Percentiles rank a stretch among this genome's conserved stretches.
phyloP scores from a whole-genome alignment of 2,888 invertebrate species.

The Epirrita christyi region DNA sequence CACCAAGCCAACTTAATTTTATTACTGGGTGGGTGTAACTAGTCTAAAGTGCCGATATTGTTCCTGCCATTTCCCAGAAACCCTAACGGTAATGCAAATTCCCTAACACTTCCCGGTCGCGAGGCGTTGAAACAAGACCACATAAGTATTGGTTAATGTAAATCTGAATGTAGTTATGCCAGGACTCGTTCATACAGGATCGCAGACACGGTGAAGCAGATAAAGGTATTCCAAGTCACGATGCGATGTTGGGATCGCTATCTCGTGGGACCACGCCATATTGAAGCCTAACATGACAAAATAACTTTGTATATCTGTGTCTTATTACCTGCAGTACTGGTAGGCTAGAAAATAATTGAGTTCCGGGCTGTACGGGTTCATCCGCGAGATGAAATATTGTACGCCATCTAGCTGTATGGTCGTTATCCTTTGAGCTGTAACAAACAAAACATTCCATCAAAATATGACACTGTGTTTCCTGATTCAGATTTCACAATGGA shows the following conservation, averaged over 20 bases:
- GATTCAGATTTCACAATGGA: conserved; percentile 14
- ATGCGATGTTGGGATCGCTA: conserved; percentile 58
- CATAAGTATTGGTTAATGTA: conserved; percentile 64
- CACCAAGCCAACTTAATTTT: conserved; percentile 23
- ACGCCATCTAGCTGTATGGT: conserved; percentile 94
- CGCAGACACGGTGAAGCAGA: conserved; percentile 67
- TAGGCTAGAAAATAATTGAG: conserved; percentile 94
- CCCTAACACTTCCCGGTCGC: conserved; percentile 70
- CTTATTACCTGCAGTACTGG: conserved; percentile 91
- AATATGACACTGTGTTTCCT: conserved; percentile 14
- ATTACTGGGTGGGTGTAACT: conserved; percentile 2
- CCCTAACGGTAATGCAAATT: conserved; percentile 77
- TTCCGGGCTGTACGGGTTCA: conserved; percentile 94
- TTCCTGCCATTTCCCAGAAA: conserved; percentile 67
- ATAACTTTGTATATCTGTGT: conserved; percentile 35
- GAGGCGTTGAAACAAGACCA: conserved; percentile 54
- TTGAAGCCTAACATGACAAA: conserved; percentile 36
- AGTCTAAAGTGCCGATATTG: conserved; percentile 58
- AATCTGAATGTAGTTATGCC: conserved; percentile 59
- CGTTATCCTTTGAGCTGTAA: conserved; percentile 93
- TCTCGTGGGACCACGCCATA: conserved; percentile 50
- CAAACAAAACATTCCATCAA: conserved; percentile 46
- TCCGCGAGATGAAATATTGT: conserved; percentile 93
- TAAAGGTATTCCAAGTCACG: conserved; percentile 74
- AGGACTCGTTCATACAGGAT: conserved; percentile 55